These are phyloP conservation scores for Tipula unca DNA, from an alignment of 2,888 invertebrate species.

Conservation along the genomic window DNA sequence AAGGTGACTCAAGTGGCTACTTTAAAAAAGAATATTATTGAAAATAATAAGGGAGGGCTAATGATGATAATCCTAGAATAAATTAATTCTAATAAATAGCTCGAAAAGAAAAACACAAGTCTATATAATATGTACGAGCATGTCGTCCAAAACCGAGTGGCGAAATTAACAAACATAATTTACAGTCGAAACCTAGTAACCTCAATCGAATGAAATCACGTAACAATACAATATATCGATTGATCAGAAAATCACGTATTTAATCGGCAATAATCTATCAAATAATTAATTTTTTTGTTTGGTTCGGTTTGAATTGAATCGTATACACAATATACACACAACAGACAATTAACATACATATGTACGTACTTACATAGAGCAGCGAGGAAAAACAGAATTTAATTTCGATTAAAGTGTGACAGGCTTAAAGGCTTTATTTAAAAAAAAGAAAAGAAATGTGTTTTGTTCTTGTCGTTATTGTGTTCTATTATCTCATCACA, in stretches of 20 bases:
- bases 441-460: no score
- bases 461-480: no score
- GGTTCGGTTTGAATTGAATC: not conserved
- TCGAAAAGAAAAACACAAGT: not conserved
- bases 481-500: not conserved
- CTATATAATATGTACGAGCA: not conserved
- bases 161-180: not conserved
- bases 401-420: not conserved
- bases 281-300: not conserved
- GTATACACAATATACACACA: not conserved
- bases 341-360: not conserved
- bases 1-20: not conserved
- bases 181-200: not conserved
- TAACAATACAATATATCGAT: not conserved
- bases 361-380: not conserved
- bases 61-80: not conserved
- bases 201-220: not conserved
- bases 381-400: not conserved
- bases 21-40: not conserved
- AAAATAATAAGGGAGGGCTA: not conserved
- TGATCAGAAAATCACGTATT: not conserved
- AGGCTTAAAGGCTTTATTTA: not conserved
- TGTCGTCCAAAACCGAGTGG: not conserved
- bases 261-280: not conserved
- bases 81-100: not conserved